Evolutionary conservation across 1,140 invertebrate genomes (phyloP), one percentile per base, ranked within the genome.

Genomic region (Drosophila paulistorum): DNA sequence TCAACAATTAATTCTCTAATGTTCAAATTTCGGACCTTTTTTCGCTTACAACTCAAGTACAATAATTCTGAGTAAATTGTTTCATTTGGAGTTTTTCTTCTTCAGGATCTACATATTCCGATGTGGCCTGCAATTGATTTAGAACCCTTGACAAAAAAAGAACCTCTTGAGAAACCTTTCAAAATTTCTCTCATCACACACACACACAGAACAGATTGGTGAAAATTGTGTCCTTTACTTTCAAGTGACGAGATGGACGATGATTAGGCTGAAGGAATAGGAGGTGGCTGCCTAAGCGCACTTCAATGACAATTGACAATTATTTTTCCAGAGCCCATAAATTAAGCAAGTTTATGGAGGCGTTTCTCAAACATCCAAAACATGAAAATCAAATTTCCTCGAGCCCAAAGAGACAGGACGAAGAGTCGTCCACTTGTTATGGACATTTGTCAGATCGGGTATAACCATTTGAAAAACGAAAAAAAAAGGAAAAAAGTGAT

Each of bases 351-450:
- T 59, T 59, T 59, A 54, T 39, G 30, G 20, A 55, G 83, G 79
- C 77, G 84, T 67, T 42, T 61, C 77, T 68, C 14, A 80, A 80
- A 77, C 84, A 89, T 87, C 81, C 80, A 87, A 87, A 87, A 87
- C 84, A 87, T 78, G 85, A 77, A 87, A 87, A 89, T 87, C 84
- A 89, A 89, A 87, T 89, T 87, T 87, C 83, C 65, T 45, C 30
- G 55, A 33, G 13, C 64, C 64, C 11, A 42, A 5, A 20, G 57
- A 11, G 37, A 23, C 1, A 35, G n/a, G 33, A 10, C 57, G 6
- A 58, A 1, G 37, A 13, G 37, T 45, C 42, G 17, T 51, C 45
- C 45, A 51, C 45, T 51, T 51, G 45, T 51, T 51, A 51, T 51
- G 45, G 45, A 51, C 45, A 51, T 51, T 51, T 51, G 45, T 51